A percentile compares a stretch with the other conserved stretches of the same genome.
Conservation (phyloP, 2,888 invertebrate species). For the Pachycephus smyrnensis region DNA sequence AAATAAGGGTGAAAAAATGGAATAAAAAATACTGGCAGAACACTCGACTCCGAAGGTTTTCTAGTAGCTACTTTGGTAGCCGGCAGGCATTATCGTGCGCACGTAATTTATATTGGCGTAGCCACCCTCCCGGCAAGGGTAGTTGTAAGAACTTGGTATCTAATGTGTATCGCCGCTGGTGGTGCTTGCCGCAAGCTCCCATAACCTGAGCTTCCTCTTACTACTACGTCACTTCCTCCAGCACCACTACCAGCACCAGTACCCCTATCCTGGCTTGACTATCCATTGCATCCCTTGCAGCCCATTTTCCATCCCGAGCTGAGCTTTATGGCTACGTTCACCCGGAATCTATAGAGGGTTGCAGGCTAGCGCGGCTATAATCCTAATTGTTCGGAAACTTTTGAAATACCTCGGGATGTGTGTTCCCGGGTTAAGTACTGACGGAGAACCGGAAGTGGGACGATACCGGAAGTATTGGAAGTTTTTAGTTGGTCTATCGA, state of each 20-base stretch:
- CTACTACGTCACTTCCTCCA: conserved; percentile 24
- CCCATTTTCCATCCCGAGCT: conserved; percentile 22
- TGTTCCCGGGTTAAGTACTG: conserved; percentile 42
- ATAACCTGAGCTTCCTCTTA: conserved; percentile 38
- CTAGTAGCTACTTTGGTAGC: background rate
- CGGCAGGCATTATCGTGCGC: conserved; percentile 37
- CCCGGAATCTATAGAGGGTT: conserved; percentile 42
- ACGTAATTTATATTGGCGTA: conserved; percentile 50
- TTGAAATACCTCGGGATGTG: conserved; percentile 45
- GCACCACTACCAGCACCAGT: conserved; percentile 11
- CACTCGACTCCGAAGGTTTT: background rate
- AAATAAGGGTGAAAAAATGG: background rate
- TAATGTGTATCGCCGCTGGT: conserved; percentile 54
- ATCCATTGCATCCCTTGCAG: background rate
- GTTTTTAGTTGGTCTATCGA: background rate
- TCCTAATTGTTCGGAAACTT: conserved; percentile 56
- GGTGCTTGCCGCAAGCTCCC: conserved; percentile 44
- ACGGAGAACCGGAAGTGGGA: background rate
- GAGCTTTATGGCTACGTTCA: conserved; percentile 42
- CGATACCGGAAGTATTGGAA: background rate
- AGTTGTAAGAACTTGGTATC: conserved; percentile 55
- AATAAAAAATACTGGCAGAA: background rate
- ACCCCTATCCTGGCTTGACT: background rate
- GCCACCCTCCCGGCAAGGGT: conserved; percentile 35
- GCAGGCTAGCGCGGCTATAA: conserved; percentile 36